Evolutionary conservation across 2,888 invertebrate genomes (phyloP), one percentile per base, ranked within the genome.

Genomic region (Caenorhabditis angaria): DNA sequence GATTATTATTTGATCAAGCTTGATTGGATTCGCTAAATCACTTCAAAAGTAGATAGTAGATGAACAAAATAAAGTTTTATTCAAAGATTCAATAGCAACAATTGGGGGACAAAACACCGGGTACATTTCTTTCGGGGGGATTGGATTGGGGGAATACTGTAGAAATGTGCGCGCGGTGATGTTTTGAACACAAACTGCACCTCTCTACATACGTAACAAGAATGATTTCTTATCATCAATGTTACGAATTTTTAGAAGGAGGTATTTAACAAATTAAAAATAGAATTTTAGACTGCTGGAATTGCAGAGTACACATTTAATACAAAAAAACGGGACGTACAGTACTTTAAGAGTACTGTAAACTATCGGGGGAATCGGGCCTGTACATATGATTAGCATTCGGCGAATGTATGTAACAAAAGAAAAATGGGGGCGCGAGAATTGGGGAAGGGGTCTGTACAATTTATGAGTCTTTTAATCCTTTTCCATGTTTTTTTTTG

Each of bases 401-500:
- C 41, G 8, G 18, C 41, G 10, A 32, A 8, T 32, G 32, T 32
- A n/a, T n/a, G n/a, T n/a, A n/a, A n/a, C n/a, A n/a, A n/a, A n/a
- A n/a, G n/a, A n/a, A n/a, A n/a, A n/a, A n/a, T n/a, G n/a, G n/a
- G n/a, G n/a, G n/a, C n/a, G n/a, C n/a, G n/a, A n/a, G n/a, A n/a
- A n/a, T n/a, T n/a, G n/a, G n/a, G n/a, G n/a, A n/a, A n/a, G n/a
- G n/a, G n/a, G n/a, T n/a, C n/a, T n/a, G n/a, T n/a, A n/a, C n/a
- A n/a, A n/a, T n/a, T n/a, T n/a, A n/a, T n/a, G n/a, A n/a, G n/a
- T n/a, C n/a, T n/a, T n/a, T n/a, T n/a, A n/a, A n/a, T n/a, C n/a
- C n/a, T n/a, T n/a, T n/a, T n/a, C n/a, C n/a, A n/a, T n/a, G n/a
- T 32, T 32, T 32, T 32, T 41, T 41, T 41, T 41, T 41, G 41